Evolutionary conservation across 2,888 invertebrate species (phyloP), one percentile per base, ranked within the genome.

Genomic region (Asteroscopus sphinx): DNA sequence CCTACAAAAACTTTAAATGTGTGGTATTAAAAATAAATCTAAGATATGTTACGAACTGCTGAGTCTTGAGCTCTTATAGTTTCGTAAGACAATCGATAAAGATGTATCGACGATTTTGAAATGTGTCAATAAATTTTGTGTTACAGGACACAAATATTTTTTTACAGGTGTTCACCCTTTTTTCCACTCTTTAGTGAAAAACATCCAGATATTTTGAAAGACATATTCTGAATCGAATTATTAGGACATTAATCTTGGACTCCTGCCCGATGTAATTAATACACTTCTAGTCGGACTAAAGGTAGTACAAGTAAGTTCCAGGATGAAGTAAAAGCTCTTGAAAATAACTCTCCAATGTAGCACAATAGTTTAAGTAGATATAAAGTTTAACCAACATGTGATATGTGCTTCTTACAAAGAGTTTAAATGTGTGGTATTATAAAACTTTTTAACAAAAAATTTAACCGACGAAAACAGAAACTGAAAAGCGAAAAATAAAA

Each of bases 21-120:
- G 83, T 85, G 87, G 90, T 91, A 92, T 93, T 93, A 92, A 93
- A 93, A 93, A 93, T 88, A 92, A 90, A 92, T 93, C 89, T 86
- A 81, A 80, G 82, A 80, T 79, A 76, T 83, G 85, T 85, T 87
- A 87, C 89, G 83, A 88, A 90, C 88, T 86, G 85, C 83, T 71
- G 82, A 83, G 85, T 79, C 83, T 84, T 85, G 79, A 78, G 77
- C 68, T 58, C 37, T 48, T 32, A 30, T 84, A 89, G 87, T 67
- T 83, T 63, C 78, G 88, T 49, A 51, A 17, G 0, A n/a, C 8
- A 55, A 41, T 70, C 72, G 73, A 60, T 60, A 17, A 28, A 42
- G 8, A 11, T 11, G 4, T 40, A 16, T 55, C 59, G 59, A 59
- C 56, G 3, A n/a, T 7, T 30, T 53, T 39, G 9, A 9, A 28